A percentile compares a stretch with the other conserved stretches of the same genome.
Evolutionary conservation across 2,113 vertebrate genomes (phyloP).

Genomic region (Malurus alboscapulatus): DNA sequence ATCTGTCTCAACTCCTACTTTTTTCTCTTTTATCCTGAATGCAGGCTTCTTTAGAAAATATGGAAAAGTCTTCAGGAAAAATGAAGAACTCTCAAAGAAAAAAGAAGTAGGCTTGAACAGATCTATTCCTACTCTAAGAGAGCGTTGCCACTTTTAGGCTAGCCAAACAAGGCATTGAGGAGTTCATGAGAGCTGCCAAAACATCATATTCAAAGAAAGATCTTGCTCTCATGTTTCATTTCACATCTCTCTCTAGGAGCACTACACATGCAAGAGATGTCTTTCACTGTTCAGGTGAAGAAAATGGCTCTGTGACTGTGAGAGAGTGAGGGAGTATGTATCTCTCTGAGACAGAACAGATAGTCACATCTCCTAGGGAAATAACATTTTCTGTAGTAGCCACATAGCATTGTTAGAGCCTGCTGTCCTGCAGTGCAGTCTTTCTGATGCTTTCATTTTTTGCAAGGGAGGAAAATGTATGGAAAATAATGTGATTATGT

Average conservation of each 20-base stretch:
- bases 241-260: background rate
- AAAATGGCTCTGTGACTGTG: background rate
- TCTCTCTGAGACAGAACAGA: background rate
- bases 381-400: background rate
- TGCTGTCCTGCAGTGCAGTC: background rate
- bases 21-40: background rate
- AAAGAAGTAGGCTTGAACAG: background rate
- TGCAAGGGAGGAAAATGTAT: background rate
- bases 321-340: background rate
- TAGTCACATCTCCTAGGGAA: fast-evolving
- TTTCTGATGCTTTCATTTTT: background rate
- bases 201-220: fast-evolving
- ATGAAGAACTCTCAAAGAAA: background rate
- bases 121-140: background rate
- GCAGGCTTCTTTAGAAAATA: background rate
- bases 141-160: background rate
- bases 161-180: background rate
- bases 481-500: background rate
- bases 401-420: background rate
- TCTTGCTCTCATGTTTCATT: background rate
- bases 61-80: background rate
- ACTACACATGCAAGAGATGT: background rate
- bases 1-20: background rate
- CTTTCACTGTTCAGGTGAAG: background rate
- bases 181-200: background rate